Evolutionary conservation across 1,140 invertebrate genomes (phyloP).

Genomic region (Bombus fervidus): DNA sequence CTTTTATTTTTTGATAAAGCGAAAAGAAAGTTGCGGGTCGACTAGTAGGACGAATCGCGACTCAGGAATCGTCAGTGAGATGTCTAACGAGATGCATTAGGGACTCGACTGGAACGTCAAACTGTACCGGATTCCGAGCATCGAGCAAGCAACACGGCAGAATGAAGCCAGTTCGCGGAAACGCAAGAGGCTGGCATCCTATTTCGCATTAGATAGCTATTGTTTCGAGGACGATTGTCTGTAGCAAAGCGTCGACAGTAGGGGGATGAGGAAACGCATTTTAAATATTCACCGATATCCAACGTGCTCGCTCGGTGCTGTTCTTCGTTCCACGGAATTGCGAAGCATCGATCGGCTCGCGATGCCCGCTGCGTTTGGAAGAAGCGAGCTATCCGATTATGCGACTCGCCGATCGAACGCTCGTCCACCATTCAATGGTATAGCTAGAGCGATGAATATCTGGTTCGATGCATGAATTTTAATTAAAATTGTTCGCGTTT

Average conservation of each 20-base stretch:
- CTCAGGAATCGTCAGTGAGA: background rate
- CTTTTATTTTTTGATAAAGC: background rate
- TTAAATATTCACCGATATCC: slow-evolving; percentile 41
- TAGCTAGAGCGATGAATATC: slow-evolving; percentile 36
- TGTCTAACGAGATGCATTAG: slow-evolving; percentile 30
- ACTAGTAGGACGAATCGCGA: background rate
- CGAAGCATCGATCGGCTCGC: slow-evolving; percentile 19
- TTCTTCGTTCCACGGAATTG: slow-evolving; percentile 28
- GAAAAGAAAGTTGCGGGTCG: background rate
- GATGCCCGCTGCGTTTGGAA: background rate
- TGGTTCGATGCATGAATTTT: slow-evolving; percentile 50
- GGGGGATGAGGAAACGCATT: slow-evolving; percentile 21
- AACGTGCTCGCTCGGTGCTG: background rate
- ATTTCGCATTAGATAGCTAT: slow-evolving; percentile 65
- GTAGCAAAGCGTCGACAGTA: background rate
- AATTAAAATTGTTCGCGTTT: slow-evolving; percentile 58
- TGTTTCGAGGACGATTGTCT: slow-evolving; percentile 57
- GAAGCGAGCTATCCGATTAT: slow-evolving; percentile 7
- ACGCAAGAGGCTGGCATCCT: slow-evolving; percentile 47
- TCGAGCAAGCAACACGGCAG: slow-evolving; percentile 31
- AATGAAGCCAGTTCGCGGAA: slow-evolving; percentile 47
- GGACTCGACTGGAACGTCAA: background rate
- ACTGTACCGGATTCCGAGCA: background rate
- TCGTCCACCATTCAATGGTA: background rate
- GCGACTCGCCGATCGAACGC: background rate